phyloP scores from a whole-genome alignment of 2,797 vertebrate species.

The Pseudotriccus pelzelni region DNA sequence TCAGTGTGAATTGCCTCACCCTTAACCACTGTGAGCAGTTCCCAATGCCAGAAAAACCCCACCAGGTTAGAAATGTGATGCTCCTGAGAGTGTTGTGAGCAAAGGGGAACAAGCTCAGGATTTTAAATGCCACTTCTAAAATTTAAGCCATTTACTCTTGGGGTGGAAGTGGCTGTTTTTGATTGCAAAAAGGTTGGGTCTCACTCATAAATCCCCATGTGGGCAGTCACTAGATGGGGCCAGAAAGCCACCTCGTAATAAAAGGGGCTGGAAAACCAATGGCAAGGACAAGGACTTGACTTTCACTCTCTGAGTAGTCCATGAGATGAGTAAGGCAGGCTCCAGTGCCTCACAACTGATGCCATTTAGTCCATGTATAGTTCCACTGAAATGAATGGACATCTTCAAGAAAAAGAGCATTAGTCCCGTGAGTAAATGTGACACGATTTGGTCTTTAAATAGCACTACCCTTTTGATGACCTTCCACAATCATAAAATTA shows the following conservation, averaged over 20 bases:
- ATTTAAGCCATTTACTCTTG: background rate
- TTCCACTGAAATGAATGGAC: constrained; percentile 3
- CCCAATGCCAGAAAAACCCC: background rate
- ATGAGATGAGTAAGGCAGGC: background rate
- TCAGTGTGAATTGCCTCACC: background rate
- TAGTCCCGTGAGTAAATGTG: constrained; percentile 20
- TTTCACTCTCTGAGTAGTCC: background rate
- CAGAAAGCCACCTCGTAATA: constrained; percentile 4
- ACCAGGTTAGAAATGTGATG: background rate
- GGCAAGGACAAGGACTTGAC: background rate
- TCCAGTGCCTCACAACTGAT: background rate
- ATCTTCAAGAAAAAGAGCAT: background rate
- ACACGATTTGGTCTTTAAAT: constrained; percentile 51
- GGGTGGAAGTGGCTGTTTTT: background rate
- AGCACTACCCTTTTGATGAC: constrained; percentile 55
- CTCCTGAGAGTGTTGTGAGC: background rate
- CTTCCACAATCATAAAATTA: constrained; percentile 62
- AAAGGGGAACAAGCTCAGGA: background rate
- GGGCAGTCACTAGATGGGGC: constrained; percentile 46
- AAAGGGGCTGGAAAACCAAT: background rate
- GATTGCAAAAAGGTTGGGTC: background rate
- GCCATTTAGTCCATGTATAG: background rate
- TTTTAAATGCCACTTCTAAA: background rate
- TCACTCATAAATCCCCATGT: background rate
- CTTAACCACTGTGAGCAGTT: background rate